Percentiles rank a stretch among this genome's conserved stretches.
phyloP scores from a whole-genome alignment of 1,140 invertebrate species.

The Linepithema humile region DNA sequence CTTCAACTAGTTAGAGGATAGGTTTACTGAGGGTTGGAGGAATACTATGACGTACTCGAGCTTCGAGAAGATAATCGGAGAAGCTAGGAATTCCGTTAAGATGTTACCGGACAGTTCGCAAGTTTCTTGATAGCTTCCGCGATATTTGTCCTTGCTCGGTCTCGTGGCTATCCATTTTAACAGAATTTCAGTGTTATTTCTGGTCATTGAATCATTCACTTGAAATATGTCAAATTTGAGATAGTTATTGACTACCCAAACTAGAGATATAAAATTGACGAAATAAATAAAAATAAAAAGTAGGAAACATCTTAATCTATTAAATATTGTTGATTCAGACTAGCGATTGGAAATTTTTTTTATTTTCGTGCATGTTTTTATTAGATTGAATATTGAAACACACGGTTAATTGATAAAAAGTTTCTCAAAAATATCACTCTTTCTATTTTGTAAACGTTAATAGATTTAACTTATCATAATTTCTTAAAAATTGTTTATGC shows the following conservation, averaged over 20 bases:
- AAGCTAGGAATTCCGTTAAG: constrained; percentile 35
- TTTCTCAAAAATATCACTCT: neutral
- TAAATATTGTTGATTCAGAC: too few species aligned
- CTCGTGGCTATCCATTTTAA: neutral
- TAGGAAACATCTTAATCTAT: neutral
- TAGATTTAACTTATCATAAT: neutral
- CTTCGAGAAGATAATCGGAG: constrained; percentile 54
- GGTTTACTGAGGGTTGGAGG: constrained; percentile 18
- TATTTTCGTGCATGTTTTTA: too few species aligned
- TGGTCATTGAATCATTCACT: neutral
- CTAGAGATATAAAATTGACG: neutral
- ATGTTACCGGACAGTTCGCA: constrained; percentile 30
- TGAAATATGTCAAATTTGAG: neutral
- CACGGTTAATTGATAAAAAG: neutral
- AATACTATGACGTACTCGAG: constrained; percentile 40
- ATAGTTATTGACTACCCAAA: neutral
- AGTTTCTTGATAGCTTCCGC: constrained; percentile 39
- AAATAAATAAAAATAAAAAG: neutral
- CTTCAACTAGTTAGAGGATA: constrained; percentile 32
- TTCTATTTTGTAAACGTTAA: neutral
- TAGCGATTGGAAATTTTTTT: too few species aligned
- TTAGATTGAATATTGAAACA: too few species aligned
- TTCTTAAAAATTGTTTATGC: neutral
- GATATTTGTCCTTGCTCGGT: constrained; percentile 4
- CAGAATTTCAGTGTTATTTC: neutral